Percentiles rank a stretch among this genome's conserved stretches.
Evolutionary conservation across 2,113 vertebrate genomes (phyloP).

Genomic region (Shinisaurus crocodilurus): DNA sequence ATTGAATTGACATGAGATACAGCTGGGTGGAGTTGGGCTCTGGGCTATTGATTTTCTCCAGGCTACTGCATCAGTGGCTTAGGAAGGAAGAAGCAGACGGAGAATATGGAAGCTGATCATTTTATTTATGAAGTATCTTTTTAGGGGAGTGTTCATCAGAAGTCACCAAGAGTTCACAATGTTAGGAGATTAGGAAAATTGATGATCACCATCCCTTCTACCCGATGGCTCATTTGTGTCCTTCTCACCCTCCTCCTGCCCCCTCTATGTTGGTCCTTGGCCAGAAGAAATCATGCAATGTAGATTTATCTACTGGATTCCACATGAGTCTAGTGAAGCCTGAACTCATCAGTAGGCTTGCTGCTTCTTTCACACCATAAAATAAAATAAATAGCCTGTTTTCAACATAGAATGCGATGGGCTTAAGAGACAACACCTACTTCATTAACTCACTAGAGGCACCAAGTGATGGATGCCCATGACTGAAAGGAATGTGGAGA

Average conservation of each 20-base stretch:
- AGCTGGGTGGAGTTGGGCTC: neutral
- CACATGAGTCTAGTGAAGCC: conserved; percentile 11
- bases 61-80: neutral
- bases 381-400: conserved; percentile 2
- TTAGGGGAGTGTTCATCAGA: neutral
- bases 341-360: conserved; percentile 3
- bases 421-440: neutral
- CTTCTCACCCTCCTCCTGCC: neutral
- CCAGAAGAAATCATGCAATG: conserved; percentile 9
- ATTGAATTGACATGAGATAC: neutral
- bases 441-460: neutral
- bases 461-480: conserved; percentile 20
- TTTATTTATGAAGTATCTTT: conserved; percentile 27
- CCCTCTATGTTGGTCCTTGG: neutral
- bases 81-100: neutral
- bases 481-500: neutral
- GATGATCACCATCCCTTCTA: conserved; percentile 6
- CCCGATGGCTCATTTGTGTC: neutral
- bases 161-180: neutral
- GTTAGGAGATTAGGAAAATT: conserved; percentile 4
- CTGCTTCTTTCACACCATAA: neutral
- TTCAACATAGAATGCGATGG: neutral
- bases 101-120: conserved; percentile 2
- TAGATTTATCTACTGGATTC: conserved; percentile 16
- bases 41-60: neutral